Evolutionary conservation across 1,140 invertebrate genomes (phyloP).

Genomic region (Drosophila burlai): DNA sequence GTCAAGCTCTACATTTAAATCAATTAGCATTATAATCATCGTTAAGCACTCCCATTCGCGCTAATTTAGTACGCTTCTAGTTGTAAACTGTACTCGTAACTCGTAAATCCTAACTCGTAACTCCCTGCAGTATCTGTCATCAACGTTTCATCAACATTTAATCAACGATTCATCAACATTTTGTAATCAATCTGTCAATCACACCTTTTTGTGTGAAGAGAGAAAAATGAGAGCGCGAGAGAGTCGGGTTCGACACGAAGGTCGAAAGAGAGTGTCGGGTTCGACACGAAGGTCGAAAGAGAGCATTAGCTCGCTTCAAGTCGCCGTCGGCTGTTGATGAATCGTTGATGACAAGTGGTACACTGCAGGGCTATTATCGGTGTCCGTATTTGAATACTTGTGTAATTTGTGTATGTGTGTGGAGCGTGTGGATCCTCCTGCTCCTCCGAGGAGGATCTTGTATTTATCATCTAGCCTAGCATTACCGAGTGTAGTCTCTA

Average conservation of each 20-base stretch:
- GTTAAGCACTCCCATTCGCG: conserved; percentile 36
- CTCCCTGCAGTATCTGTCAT: neutral
- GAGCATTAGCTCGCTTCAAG: too few species aligned
- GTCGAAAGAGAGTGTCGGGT: too few species aligned
- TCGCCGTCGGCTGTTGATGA: too few species aligned
- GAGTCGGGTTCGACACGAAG: too few species aligned
- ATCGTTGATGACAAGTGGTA: too few species aligned
- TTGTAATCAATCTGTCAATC: too few species aligned
- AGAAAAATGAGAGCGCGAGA: too few species aligned
- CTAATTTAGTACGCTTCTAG: conserved; percentile 70
- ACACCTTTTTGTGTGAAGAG: too few species aligned
- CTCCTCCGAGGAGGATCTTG: conserved; percentile 5
- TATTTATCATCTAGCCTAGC: conserved; percentile 57
- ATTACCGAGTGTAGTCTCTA: conserved; percentile 58
- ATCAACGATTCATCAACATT: too few species aligned
- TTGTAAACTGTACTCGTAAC: conserved; percentile 63
- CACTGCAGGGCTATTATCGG: conserved; percentile 31
- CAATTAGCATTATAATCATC: conserved; percentile 42
- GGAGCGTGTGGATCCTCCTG: conserved; percentile 22
- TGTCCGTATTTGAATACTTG: conserved; percentile 60
- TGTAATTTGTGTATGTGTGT: conserved; percentile 52
- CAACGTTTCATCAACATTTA: too few species aligned
- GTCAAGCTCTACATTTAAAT: conserved; percentile 50
- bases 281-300: too few species aligned
- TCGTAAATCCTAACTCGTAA: conserved; percentile 39